Percentiles rank a stretch among this genome's conserved stretches.
Conservation (phyloP, 1,140 invertebrate genomes). For the Ephestia elutella region DNA sequence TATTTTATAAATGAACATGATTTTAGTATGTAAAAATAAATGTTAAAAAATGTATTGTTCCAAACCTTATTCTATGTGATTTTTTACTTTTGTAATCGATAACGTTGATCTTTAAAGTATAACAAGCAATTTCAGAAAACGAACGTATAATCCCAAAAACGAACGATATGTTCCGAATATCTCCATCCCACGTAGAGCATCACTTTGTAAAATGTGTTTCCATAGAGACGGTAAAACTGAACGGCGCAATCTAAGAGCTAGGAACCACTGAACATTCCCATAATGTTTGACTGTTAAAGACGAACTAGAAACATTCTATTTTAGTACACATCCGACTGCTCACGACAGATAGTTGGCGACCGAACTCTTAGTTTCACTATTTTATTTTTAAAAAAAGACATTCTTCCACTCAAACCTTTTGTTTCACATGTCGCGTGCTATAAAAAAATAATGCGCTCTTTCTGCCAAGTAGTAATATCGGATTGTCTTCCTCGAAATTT, state of each 20-base stretch:
- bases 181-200: no score
- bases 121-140: no score
- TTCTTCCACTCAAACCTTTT: constrained; percentile 46
- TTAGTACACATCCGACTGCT: constrained; percentile 38
- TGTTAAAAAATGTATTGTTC: no score
- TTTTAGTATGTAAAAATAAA: no score
- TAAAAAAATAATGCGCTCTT: constrained; percentile 12
- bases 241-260: not conserved
- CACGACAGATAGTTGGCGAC: constrained; percentile 59
- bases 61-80: no score
- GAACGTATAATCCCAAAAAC: no score
- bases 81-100: no score
- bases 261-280: not conserved
- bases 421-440: constrained; percentile 26
- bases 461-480: constrained; percentile 11
- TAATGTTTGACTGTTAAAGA: constrained; percentile 38
- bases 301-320: constrained; percentile 55
- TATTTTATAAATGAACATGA: no score
- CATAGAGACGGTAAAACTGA: constrained; percentile 16
- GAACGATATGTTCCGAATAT: no score
- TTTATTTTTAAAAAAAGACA: constrained; percentile 62
- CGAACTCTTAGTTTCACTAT: constrained; percentile 38
- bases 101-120: no score
- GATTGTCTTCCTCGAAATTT: constrained; percentile 14
- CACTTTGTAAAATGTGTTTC: not conserved